Evolutionary conservation across 2,888 invertebrate genomes (phyloP).

Genomic region (Apamea monoglypha): DNA sequence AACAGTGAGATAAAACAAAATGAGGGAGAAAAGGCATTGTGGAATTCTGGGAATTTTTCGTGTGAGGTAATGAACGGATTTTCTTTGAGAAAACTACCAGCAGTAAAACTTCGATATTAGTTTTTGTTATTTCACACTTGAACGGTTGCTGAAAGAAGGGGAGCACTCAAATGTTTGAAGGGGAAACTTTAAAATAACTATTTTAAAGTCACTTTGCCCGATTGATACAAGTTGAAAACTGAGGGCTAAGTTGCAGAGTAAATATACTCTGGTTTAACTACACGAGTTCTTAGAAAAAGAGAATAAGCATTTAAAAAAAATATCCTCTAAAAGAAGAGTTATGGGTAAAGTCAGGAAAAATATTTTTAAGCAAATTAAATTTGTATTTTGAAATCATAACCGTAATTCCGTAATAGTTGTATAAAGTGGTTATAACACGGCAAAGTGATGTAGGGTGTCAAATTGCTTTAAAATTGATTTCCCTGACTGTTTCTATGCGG

Average conservation of each 20-base stretch:
- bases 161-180: conserved; percentile 44
- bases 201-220: conserved; percentile 41
- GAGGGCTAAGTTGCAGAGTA: conserved; percentile 13
- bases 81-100: conserved; percentile 52
- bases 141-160: conserved; percentile 33
- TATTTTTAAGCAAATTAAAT: neutral
- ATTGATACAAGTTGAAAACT: conserved; percentile 35
- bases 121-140: conserved; percentile 59
- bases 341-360: neutral
- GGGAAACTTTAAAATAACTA: conserved; percentile 43
- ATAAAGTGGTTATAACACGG: neutral
- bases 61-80: conserved; percentile 57
- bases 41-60: conserved; percentile 49
- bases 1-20: conserved; percentile 48
- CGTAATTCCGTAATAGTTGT: neutral
- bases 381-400: neutral
- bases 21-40: conserved; percentile 32
- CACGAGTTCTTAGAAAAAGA: neutral
- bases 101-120: conserved; percentile 59
- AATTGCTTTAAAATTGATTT: neutral
- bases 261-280: conserved; percentile 1
- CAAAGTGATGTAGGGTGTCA: too few relatives aligned
- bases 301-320: too few relatives aligned
- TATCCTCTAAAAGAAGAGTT: too few relatives aligned
- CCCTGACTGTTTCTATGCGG: neutral